Percentiles rank a stretch among this genome's conserved stretches.
Evolutionary conservation across 1,140 invertebrate genomes (phyloP).

Genomic region (Drosophila auraria): DNA sequence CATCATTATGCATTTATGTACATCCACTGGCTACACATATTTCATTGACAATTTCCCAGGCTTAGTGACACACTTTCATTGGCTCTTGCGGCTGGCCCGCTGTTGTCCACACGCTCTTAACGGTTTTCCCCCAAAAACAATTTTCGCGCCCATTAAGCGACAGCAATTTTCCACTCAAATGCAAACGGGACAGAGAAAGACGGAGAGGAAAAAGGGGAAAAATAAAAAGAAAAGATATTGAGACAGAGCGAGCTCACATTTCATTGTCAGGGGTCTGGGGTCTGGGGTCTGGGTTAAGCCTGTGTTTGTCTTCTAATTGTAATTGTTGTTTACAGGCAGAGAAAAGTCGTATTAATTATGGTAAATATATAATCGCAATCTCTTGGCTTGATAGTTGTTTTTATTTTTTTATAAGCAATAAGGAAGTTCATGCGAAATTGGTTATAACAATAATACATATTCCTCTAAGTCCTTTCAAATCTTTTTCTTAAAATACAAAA

Average conservation of each 20-base stretch:
- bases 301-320: constrained; percentile 39
- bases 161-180: constrained; percentile 75
- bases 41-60: constrained; percentile 79
- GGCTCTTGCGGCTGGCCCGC: constrained; percentile 34
- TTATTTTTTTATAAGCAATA: too few species aligned
- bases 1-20: constrained; percentile 70
- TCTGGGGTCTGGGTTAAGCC: constrained; percentile 32
- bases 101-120: constrained; percentile 75
- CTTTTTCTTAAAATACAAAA: too few species aligned
- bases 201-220: background rate
- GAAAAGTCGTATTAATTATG: background rate
- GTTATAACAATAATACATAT: too few species aligned
- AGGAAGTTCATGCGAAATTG: too few species aligned
- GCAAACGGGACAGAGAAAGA: constrained; percentile 51
- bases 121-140: constrained; percentile 52
- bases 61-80: constrained; percentile 76
- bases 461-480: too few species aligned
- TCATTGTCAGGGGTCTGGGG: constrained; percentile 73
- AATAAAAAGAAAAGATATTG: constrained; percentile 45
- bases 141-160: constrained; percentile 70
- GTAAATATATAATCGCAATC: too few species aligned
- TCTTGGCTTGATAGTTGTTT: background rate
- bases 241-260: constrained; percentile 68
- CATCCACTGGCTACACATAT: constrained; percentile 19
- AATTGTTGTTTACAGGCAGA: constrained; percentile 16